Evolutionary conservation across 2,113 vertebrate species (phyloP).

Genomic region (Onychostruthus taczanowskii): DNA sequence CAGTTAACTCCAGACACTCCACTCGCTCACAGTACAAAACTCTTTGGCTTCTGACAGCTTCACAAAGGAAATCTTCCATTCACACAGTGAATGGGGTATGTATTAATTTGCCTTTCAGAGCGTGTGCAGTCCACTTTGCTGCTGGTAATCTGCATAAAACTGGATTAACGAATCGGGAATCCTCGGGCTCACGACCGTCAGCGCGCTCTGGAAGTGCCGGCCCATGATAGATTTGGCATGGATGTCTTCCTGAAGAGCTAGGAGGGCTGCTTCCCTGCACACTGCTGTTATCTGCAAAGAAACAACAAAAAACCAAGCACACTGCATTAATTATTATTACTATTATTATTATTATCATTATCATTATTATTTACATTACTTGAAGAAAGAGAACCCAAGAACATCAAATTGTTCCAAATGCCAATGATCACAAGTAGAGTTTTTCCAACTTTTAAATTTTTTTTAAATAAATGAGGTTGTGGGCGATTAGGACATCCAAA

Average conservation of each 20-base stretch:
- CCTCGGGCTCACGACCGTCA: constrained; percentile 83
- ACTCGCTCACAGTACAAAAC: background rate
- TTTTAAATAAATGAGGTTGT: background rate
- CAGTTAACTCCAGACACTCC: background rate
- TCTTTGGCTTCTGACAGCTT: constrained; percentile 26
- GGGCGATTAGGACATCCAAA: background rate
- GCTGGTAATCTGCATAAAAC: constrained; percentile 87
- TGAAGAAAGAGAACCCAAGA: background rate
- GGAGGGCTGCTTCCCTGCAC: constrained; percentile 91
- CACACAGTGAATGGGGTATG: background rate
- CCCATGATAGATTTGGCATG: constrained; percentile 71
- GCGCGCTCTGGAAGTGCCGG: constrained; percentile 82
- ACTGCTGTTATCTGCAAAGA: constrained; percentile 87
- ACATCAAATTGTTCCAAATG: background rate
- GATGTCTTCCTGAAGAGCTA: constrained; percentile 93
- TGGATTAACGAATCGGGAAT: constrained; percentile 86
- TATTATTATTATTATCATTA: background rate
- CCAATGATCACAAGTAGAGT: background rate
- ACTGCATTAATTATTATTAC: background rate
- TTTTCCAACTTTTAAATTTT: background rate
- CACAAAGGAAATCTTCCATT: constrained; percentile 24
- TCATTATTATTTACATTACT: background rate
- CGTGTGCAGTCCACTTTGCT: constrained; percentile 75
- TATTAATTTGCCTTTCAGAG: constrained; percentile 68
- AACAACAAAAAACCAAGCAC: background rate